Evolutionary conservation across 64 coral and sea anemone genomes (phyloP), one percentile per base, ranked within the genome.

Genomic region (Hydrozoanthus tunicans): DNA sequence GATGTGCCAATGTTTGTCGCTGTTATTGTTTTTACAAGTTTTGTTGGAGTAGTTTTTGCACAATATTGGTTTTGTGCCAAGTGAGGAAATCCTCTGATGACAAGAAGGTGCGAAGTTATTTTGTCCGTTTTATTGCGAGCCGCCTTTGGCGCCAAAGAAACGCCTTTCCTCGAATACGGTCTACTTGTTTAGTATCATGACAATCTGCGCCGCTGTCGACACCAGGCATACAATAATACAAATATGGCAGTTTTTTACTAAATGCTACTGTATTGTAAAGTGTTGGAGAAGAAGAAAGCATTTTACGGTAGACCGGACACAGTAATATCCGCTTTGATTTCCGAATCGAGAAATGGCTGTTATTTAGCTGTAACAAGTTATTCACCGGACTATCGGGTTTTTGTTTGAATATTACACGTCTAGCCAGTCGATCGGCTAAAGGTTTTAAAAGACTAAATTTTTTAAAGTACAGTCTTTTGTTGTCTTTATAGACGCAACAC

Each of bases 31-130:
- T 68, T 85, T 85, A 70, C 25, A 70, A 67, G 82, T 85, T 88
- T 75, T 88, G 84, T 88, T 88, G 84, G 74, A 88, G 68, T 60
- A 88, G 20, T 59, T 88, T 86, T 88, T 88, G 69, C 61, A 73
- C 84, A 88, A 88, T 88, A 88, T 88, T 74, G 84, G 73, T 74
- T 88, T 32, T 86, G 15, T 8, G 53, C 20, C 3, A 60, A 56
- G 67, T 73, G 68, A 75, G 10, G 73, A 88, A 60, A 6, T 59
- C 5, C 6, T 60, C 43, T 74, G 69, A 15, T 56, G 70, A 43
- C 5, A 59, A 58, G 61, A 58, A 15, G 56, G 58, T 59, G 56
- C n/a, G 79, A 83, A 83, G 6, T 58, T 3, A 12, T 59, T 6
- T 55, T 73, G 55, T 13, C 4, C 25, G 9, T 56, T 88, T 58